phyloP scores from a whole-genome alignment of 2,888 invertebrate species.

The Troides aeacus region DNA sequence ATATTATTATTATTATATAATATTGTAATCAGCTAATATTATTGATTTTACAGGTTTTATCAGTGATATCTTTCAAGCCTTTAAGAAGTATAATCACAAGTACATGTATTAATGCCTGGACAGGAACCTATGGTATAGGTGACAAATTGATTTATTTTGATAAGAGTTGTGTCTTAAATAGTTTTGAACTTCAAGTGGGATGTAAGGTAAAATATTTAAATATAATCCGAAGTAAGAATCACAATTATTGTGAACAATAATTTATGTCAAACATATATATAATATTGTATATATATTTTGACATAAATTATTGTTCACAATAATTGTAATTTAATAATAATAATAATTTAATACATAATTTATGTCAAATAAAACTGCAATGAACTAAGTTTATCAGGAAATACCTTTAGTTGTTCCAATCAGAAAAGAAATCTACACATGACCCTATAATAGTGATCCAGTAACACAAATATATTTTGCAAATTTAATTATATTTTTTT shows the following conservation, averaged over 20 bases:
- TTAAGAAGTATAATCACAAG: slow-evolving; percentile 77
- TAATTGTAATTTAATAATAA: no score
- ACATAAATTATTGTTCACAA: no score
- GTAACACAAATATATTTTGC: no score
- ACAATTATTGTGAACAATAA: neutral
- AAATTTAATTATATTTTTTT: no score
- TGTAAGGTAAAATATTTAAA: slow-evolving; percentile 70
- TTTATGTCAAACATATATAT: no score
- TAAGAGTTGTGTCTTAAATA: slow-evolving; percentile 74
- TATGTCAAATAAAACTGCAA: no score
- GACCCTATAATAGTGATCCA: no score
- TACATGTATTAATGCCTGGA: slow-evolving; percentile 72
- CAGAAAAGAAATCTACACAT: no score
- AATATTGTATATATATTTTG: no score
- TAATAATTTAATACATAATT: no score
- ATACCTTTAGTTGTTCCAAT: no score
- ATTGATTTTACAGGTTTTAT: slow-evolving; percentile 77
- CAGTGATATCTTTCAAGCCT: slow-evolving; percentile 81
- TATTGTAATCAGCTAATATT: neutral
- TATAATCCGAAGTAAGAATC: neutral
- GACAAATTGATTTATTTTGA: slow-evolving; percentile 81
- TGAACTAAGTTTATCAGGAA: no score
- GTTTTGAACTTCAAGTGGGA: slow-evolving; percentile 78
- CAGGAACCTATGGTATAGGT: slow-evolving; percentile 76
- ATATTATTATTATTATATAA: neutral